Conservation (phyloP, 2,113 vertebrate species). For the Isichthys henryi region DNA sequence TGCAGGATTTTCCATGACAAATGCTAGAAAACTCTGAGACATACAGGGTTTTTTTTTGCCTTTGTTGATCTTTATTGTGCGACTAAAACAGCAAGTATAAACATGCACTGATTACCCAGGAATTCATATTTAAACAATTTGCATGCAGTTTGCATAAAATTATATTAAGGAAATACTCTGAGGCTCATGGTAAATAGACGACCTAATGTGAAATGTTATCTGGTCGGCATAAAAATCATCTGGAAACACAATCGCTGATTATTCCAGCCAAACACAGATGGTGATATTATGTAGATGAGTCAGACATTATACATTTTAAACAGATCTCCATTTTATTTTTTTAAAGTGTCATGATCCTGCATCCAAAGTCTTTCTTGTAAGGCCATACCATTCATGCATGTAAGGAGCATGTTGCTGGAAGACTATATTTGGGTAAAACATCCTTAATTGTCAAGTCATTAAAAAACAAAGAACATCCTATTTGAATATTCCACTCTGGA, state of each 20-base stretch:
- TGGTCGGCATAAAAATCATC: not conserved
- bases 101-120: not conserved
- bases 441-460: not conserved
- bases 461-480: not conserved
- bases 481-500: not conserved
- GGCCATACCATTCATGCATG: not conserved
- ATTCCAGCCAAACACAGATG: not conserved
- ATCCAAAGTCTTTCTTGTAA: not conserved
- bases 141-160: conserved; percentile 1
- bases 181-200: not conserved
- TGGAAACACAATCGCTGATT: not conserved
- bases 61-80: not conserved
- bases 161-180: not conserved
- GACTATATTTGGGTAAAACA: not conserved
- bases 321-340: not conserved
- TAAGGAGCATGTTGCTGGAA: not conserved
- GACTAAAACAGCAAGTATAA: not conserved
- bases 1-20: not conserved
- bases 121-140: conserved; percentile 1
- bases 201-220: not conserved
- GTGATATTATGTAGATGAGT: not conserved
- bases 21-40: not conserved
- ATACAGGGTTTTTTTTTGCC: not conserved
- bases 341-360: not conserved
- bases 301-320: not conserved